Conservation (phyloP, 2,113 vertebrate species). For the Lasiurus borealis region DNA sequence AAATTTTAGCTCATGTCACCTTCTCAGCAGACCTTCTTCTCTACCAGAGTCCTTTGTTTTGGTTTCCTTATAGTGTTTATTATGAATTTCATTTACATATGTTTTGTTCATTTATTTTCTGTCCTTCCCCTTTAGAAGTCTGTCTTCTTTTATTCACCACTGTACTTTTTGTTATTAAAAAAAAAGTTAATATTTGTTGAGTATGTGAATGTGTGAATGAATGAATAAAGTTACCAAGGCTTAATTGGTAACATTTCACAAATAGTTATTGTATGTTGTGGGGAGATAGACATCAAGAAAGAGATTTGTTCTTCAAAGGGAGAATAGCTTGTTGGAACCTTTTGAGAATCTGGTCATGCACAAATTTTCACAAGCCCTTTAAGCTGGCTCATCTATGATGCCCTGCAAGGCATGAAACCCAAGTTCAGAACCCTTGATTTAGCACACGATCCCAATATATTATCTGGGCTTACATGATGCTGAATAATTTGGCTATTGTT, state of each 20-base stretch:
- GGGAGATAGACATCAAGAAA: neutral
- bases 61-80: neutral
- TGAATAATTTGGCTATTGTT: neutral
- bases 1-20: neutral
- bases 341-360: neutral
- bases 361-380: neutral
- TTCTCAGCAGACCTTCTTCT: neutral
- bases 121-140: neutral
- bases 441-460: neutral
- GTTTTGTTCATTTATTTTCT: neutral
- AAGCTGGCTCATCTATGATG: neutral
- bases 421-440: neutral
- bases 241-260: neutral
- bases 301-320: neutral
- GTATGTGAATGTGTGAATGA: neutral
- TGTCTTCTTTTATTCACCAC: neutral
- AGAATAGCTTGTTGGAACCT: neutral
- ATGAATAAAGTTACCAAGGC: neutral
- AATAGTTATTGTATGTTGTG: neutral
- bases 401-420: neutral
- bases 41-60: neutral
- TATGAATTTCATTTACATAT: neutral
- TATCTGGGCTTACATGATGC: neutral
- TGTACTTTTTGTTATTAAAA: neutral
- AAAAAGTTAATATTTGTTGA: constrained; percentile 28